Percentiles rank a stretch among this genome's conserved stretches.
These are phyloP conservation scores for Trinorchestia longiramus DNA, from an alignment of 1,140 invertebrate genomes.

Conservation along the genomic window DNA sequence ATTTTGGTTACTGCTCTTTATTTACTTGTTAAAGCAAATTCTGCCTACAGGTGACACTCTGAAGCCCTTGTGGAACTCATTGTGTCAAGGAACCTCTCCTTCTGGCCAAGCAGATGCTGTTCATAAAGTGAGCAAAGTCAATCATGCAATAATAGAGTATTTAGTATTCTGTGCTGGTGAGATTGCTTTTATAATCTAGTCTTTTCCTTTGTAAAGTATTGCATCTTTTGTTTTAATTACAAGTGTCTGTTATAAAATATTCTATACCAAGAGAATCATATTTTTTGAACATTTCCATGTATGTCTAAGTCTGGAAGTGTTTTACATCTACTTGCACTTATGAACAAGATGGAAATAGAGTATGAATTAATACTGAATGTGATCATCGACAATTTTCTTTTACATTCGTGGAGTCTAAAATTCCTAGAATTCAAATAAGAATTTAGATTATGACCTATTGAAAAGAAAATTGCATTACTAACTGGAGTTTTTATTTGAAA, in stretches of 20 bases:
- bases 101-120: conserved; percentile 31
- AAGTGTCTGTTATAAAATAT: too few species aligned
- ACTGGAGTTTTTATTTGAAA: too few species aligned
- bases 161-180: neutral
- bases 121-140: neutral
- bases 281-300: neutral
- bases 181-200: neutral
- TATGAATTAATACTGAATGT: too few species aligned
- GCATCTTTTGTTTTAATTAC: neutral
- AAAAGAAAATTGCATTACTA: too few species aligned
- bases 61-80: neutral
- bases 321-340: too few species aligned
- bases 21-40: neutral
- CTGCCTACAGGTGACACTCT: neutral
- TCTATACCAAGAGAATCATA: too few species aligned
- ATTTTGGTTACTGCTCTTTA: neutral
- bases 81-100: neutral
- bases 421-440: too few species aligned
- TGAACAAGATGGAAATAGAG: too few species aligned
- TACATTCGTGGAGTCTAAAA: too few species aligned
- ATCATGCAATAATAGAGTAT: neutral
- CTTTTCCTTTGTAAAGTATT: neutral
- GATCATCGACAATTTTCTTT: too few species aligned
- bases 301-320: neutral
- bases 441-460: too few species aligned